Percentiles rank a stretch among this genome's conserved stretches.
phyloP scores from a whole-genome alignment of 2,113 vertebrate species.

The Leptodactylus fuscus region DNA sequence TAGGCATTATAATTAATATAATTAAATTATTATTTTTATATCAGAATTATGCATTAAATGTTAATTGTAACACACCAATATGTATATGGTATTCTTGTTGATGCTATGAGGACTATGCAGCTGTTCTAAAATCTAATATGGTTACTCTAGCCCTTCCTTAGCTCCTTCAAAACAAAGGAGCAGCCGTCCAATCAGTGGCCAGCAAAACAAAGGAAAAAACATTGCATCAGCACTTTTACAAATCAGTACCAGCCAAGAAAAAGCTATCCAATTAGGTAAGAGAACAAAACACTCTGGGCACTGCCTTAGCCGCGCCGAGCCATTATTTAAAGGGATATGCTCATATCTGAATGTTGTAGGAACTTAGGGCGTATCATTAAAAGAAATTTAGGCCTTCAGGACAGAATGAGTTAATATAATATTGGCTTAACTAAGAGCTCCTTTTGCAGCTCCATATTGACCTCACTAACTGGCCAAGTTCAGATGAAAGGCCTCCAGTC shows the following conservation, averaged over 20 bases:
- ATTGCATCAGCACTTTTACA: slow-evolving; percentile 56
- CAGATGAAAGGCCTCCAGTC: neutral
- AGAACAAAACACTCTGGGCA: slow-evolving; percentile 25
- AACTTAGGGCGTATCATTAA: slow-evolving; percentile 35
- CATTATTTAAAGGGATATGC: slow-evolving; percentile 34
- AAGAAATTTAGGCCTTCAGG: neutral
- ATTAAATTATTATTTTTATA: no score
- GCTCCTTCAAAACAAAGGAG: slow-evolving; percentile 52
- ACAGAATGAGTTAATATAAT: neutral
- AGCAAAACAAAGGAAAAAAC: slow-evolving; percentile 57
- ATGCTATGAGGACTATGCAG: neutral
- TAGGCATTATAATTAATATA: no score
- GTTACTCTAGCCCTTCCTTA: neutral
- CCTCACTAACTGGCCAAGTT: neutral
- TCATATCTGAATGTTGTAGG: neutral
- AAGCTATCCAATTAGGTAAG: slow-evolving; percentile 30
- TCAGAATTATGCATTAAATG: no score
- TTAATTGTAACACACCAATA: neutral
- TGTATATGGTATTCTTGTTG: neutral
- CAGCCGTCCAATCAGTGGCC: slow-evolving; percentile 31
- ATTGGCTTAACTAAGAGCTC: neutral
- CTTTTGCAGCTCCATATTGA: neutral
- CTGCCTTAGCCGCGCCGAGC: neutral
- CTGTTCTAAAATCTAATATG: slow-evolving; percentile 6
- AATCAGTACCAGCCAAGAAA: slow-evolving; percentile 28